Conservation (phyloP, 1,140 invertebrate genomes). For the Tenebrio molitor region DNA sequence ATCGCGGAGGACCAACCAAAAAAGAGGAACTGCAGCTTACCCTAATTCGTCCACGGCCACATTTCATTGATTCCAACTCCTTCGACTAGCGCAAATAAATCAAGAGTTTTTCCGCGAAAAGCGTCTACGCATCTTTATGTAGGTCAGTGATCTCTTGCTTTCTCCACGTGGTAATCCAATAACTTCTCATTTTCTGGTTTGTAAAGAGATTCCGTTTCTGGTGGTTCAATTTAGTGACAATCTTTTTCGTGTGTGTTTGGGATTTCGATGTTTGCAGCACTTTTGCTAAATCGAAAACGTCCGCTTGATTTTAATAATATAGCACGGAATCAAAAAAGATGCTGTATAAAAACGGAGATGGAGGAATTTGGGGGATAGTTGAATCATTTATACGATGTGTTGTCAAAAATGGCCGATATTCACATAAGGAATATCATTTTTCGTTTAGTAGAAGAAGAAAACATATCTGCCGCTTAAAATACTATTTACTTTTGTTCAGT, state of each 20-base stretch:
- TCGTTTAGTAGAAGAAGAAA: not conserved
- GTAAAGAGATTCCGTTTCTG: not conserved
- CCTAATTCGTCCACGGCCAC: too few relatives aligned
- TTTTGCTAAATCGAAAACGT: conserved; percentile 12
- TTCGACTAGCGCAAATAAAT: too few relatives aligned
- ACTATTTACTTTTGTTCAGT: too few relatives aligned
- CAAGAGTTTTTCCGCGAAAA: too few relatives aligned
- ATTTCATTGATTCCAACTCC: too few relatives aligned
- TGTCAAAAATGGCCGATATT: not conserved
- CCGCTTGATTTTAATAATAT: conserved; percentile 23
- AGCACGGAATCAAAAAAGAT: not conserved
- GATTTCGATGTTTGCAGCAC: not conserved
- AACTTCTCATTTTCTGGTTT: not conserved
- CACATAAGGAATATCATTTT: not conserved
- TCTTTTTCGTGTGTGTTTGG: not conserved
- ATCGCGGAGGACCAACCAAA: too few relatives aligned
- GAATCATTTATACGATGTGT: not conserved
- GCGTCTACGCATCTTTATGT: too few relatives aligned
- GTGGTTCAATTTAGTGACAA: not conserved
- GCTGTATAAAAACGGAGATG: not conserved
- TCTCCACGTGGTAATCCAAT: not conserved
- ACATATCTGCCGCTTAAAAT: too few relatives aligned
- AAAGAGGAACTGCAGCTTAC: too few relatives aligned
- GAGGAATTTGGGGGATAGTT: not conserved
- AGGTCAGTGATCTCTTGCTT: conserved; percentile 4